Evolutionary conservation across 2,797 vertebrate genomes (phyloP).

Genomic region (Anguilla obscura): DNA sequence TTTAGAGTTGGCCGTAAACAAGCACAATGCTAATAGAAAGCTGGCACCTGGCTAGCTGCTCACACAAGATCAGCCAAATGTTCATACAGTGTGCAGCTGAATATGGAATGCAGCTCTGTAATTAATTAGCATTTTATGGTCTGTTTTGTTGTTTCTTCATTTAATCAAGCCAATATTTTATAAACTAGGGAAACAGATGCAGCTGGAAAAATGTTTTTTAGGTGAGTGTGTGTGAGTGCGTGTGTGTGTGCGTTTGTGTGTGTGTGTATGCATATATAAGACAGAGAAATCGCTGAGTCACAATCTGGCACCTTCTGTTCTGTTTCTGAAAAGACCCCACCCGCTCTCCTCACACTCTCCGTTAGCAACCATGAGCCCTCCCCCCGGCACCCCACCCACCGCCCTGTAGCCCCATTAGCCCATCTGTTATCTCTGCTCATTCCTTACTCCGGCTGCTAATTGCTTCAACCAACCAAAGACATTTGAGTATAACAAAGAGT

Average conservation of each 20-base stretch:
- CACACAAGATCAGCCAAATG: not conserved
- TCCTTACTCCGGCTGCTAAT: slow-evolving; percentile 41
- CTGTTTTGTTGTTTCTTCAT: not conserved
- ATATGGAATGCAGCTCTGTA: not conserved
- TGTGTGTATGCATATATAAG: not conserved
- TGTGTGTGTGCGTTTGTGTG: not conserved
- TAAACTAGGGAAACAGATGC: not conserved
- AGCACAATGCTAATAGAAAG: not conserved
- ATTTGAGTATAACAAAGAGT: slow-evolving; percentile 34
- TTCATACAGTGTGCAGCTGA: not conserved
- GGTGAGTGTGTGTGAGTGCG: not conserved
- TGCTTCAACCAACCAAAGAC: slow-evolving; percentile 33
- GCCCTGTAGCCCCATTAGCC: slow-evolving; percentile 16
- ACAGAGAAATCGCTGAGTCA: slow-evolving; percentile 37
- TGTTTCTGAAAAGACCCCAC: slow-evolving; percentile 26
- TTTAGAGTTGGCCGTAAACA: slow-evolving; percentile 13
- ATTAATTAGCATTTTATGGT: not conserved
- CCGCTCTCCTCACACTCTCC: not conserved
- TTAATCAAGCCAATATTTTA: not conserved
- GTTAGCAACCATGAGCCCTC: not conserved
- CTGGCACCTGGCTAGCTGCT: not conserved
- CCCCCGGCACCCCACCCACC: not conserved
- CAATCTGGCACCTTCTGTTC: slow-evolving; percentile 36
- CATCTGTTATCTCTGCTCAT: slow-evolving; percentile 55
- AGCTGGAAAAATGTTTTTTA: not conserved